phyloP scores from a whole-genome alignment of 2,113 vertebrate species.

The Tragelaphus strepsiceros region DNA sequence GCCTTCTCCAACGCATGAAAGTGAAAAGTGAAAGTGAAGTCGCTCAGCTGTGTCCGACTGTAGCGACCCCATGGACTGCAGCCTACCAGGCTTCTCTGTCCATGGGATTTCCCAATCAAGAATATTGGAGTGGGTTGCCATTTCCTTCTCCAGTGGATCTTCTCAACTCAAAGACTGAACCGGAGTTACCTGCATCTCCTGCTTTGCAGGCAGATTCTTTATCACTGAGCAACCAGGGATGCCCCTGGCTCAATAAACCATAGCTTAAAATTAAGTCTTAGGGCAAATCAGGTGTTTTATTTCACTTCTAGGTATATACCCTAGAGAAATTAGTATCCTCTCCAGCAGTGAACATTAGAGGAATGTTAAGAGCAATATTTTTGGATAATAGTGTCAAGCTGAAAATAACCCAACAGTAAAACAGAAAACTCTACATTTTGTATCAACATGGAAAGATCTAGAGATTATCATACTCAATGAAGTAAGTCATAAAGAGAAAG shows the following conservation, averaged over 20 bases:
- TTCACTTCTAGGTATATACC: not conserved
- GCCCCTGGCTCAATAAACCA: not conserved
- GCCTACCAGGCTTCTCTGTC: not conserved
- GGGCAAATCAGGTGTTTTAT: not conserved
- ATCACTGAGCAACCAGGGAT: not conserved
- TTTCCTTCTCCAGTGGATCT: not conserved
- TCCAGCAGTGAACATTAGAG: not conserved
- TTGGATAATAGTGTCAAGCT: not conserved
- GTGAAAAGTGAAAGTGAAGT: no score
- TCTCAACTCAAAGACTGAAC: not conserved
- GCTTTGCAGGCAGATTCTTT: not conserved
- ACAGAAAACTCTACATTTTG: not conserved
- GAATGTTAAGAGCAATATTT: not conserved
- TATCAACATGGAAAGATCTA: not conserved
- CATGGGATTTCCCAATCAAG: not conserved
- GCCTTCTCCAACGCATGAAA: no score
- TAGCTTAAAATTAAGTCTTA: not conserved
- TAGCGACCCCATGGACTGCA: no score
- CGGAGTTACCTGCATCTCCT: not conserved
- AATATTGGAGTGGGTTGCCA: not conserved
- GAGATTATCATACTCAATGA: not conserved
- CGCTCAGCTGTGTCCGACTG: no score
- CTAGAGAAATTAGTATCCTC: not conserved
- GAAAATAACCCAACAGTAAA: not conserved
- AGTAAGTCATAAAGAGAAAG: not conserved